Base-by-base conservation (phyloP, 2,888 invertebrate genomes). In the Hylaea fasciaria region DNA sequence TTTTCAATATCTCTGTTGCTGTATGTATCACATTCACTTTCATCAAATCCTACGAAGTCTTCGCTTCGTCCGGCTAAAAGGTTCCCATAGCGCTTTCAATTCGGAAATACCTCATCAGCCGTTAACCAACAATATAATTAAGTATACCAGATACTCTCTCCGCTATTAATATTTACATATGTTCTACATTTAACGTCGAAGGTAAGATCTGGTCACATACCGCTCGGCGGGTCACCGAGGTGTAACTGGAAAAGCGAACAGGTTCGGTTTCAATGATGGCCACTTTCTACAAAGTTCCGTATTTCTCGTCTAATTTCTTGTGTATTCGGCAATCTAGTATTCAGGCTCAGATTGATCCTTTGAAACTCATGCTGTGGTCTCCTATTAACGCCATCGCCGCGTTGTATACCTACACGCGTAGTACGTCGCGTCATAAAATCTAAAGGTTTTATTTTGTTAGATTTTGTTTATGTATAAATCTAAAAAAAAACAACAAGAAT, bases 231-330 rank as follows among this genome's bases (percentile, higher is more conserved):
- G 56, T 56, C 55, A 46, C 40, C 16, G 45, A 8, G 17, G 55
- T 46, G 35, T n/a, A 59, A 59, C 59, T 59, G 54, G 59, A 59
- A 43, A 57, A 35, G 37, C 40, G 49, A 64, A 64, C 64, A 50
- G 64, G 64, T 64, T 64, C 50, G 45, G 35, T 60, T 60, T 60
- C 64, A 60, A 61, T 64, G 49, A 64, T 60, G 56, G 9, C 32
- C 32, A 32, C 29, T 46, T 57, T 60, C 54, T 60, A 54, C 49
- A 10, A 45, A 1, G 58, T 43, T 52, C 54, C 50, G 29, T 50
- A 44, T 17, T 48, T 54, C 54, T 50, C 48, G 35, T 54, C 54
- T 59, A 59, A 59, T 54, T 49, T 40, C 52, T 44, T 54, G 50
- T 44, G 35, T 37, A 43, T 52, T 53, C 16, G 50, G 49, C 28